Base-by-base conservation (phyloP, 2,888 invertebrate genomes). In the Dusona sp. region DNA sequence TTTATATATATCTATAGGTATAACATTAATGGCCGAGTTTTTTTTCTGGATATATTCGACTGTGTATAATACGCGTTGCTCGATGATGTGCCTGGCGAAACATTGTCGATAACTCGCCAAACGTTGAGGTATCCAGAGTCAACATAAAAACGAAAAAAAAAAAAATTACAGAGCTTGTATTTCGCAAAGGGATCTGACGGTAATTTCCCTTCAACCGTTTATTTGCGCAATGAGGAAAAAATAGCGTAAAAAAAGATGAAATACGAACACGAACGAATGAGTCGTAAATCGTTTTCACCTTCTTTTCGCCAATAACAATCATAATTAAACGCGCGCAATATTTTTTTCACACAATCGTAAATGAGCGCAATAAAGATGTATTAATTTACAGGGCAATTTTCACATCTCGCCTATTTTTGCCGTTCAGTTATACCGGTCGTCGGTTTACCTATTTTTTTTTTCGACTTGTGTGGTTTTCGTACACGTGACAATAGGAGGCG, bases 291-390 rank as follows among this genome's bases (percentile, higher is more conserved):
- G 74, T 83, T 64, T 82, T 79, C 82, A 48, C 74, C 82, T 54
- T 79, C 82, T 67, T 77, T 78, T 51, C 79, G 64, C 64, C 64
- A 65, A 75, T 74, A 75, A 82, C 57, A 19, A 67, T 75, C 22
- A 51, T 79, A 51, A 85, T 79, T 54, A 75, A 42, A 75, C 70
- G 38, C 68, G 61, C 68, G 48, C 33, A 65, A 65, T 79, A 68
- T 29, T 80, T 74, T 68, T 72, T 82, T 85, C 68, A 68, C 85
- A 79, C 77, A 33, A 82, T 74, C 73, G 82, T 79, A 85, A 82
- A 85, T 74, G 79, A 74, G 68, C 7, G 78, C 51, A 51, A 85
- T 85, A 82, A 85, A 85, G 79, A 54, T 70, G 82, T 85, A 61
- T 79, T 79, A 79, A 72, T 82, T 83, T 79, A 75, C 85, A 70